Base-by-base conservation (phyloP, 2,888 invertebrate species). In the Drosophila paracracens region DNA sequence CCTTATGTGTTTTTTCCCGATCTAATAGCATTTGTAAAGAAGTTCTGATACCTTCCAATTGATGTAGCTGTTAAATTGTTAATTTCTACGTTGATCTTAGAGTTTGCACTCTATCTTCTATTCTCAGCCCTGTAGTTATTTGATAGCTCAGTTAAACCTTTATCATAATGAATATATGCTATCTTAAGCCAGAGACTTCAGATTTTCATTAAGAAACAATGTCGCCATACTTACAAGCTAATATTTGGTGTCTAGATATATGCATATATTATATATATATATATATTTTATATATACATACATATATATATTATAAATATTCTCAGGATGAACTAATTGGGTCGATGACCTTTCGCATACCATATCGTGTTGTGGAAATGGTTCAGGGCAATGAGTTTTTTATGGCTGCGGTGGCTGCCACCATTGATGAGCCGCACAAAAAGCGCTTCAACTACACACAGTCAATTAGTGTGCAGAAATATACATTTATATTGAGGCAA, bases 391-490 rank as follows among this genome's bases (percentile, higher is more conserved):
- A 88, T 70, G 65, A 92, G 82, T 92, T 86, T 77, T 91, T 93
- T 18, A 73, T 93, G 68, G 93, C 91, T 7, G 93, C 93, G 2
- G 89, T 92, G 40, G 93, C 91, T 31, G 89, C 89, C 36, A 93
- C 93, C 4, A 89, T 93, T 4, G 92, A 93, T 71, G 92, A 93
- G 52, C 82, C 88, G 2, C 82, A 91, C 33, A 90, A 80, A 51
- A 91, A 91, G 46, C 81, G 94, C 6, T 95, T 97, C 46, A 97
- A 97, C 92, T 98, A 96, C 91, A 97, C 98, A 0, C 93, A 94
- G 33, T 95, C 97, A 0, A 95, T 98, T 58, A 97, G 96, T 88
- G 95, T 96, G 1, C 97, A 98, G 91, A 94, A 96, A 0, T 97
- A 98, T 88, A 95, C 96, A 0, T 96, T 98, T 91, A 94, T 98